Percentiles rank a stretch among this genome's conserved stretches.
phyloP scores from a whole-genome alignment of 2,888 invertebrate species.

The Sisyra terminalis region DNA sequence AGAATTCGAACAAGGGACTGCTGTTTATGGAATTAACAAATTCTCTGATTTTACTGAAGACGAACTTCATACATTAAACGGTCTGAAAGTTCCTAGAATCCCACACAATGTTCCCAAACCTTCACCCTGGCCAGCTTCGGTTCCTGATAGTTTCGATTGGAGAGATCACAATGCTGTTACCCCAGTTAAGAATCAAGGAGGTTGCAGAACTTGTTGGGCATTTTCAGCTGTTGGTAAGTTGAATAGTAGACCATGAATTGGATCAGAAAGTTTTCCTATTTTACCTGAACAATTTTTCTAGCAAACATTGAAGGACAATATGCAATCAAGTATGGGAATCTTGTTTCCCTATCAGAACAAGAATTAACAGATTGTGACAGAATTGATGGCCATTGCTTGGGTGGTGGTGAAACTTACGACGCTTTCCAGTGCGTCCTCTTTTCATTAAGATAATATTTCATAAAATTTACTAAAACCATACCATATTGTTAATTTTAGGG shows the following conservation, averaged over 20 bases:
- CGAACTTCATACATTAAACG: slow-evolving; percentile 45
- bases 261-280: no score
- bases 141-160: slow-evolving; percentile 79
- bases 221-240: slow-evolving; percentile 36
- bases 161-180: slow-evolving; percentile 65
- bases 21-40: slow-evolving; percentile 65
- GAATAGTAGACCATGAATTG: no score
- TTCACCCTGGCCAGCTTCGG: slow-evolving; percentile 36
- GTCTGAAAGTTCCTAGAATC: slow-evolving; percentile 33
- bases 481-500: no score
- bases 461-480: no score
- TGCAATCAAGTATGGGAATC: slow-evolving; percentile 59
- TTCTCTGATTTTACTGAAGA: slow-evolving; percentile 70
- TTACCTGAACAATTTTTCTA: slow-evolving; percentile 13
- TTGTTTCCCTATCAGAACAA: slow-evolving; percentile 83
- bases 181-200: slow-evolving; percentile 76
- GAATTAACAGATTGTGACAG: slow-evolving; percentile 93
- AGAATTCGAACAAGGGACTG: slow-evolving; percentile 66
- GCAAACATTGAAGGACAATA: slow-evolving; percentile 87
- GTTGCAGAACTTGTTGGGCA: slow-evolving; percentile 89
- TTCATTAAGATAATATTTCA: not conserved
- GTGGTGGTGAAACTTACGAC: slow-evolving; percentile 57
- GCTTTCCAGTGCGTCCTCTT: slow-evolving; percentile 76
- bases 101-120: slow-evolving; percentile 38
- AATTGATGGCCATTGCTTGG: slow-evolving; percentile 78